A percentile compares a stretch with the other conserved stretches of the same genome.
phyloP scores from a whole-genome alignment of 2,113 vertebrate genomes.

The Vimba vimba region DNA sequence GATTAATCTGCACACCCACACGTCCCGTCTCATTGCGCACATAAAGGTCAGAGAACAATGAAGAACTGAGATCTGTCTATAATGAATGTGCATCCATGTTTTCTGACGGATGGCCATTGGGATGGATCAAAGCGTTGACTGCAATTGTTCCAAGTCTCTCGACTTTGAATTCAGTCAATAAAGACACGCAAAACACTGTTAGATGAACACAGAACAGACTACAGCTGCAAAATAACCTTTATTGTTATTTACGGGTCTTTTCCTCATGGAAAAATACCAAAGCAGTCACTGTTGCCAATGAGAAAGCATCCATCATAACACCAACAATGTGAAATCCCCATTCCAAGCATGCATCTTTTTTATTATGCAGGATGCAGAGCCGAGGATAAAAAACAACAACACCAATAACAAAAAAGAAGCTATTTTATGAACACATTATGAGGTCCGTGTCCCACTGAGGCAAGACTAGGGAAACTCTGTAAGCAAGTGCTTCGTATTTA shows the following conservation, averaged over 20 bases:
- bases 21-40: background rate
- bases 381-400: background rate
- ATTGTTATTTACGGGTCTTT: background rate
- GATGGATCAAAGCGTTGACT: constrained; percentile 4
- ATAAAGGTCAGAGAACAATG: constrained; percentile 14
- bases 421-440: background rate
- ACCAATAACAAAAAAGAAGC: background rate
- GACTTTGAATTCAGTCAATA: background rate
- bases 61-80: background rate
- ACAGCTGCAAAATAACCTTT: constrained; percentile 6
- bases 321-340: background rate
- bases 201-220: background rate
- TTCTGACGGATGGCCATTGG: background rate
- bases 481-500: background rate
- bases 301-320: background rate
- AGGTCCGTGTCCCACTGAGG: background rate
- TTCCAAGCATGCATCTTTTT: constrained; percentile 3
- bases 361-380: background rate
- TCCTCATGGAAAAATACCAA: background rate
- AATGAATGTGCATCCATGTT: constrained; percentile 9
- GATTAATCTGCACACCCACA: constrained; percentile 1
- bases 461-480: background rate
- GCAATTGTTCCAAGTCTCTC: background rate
- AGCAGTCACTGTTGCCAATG: background rate
- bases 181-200: background rate